Evolutionary conservation across 2,113 vertebrate genomes (phyloP), one percentile per base, ranked within the genome.

Genomic region (Peromyscus maniculatus): DNA sequence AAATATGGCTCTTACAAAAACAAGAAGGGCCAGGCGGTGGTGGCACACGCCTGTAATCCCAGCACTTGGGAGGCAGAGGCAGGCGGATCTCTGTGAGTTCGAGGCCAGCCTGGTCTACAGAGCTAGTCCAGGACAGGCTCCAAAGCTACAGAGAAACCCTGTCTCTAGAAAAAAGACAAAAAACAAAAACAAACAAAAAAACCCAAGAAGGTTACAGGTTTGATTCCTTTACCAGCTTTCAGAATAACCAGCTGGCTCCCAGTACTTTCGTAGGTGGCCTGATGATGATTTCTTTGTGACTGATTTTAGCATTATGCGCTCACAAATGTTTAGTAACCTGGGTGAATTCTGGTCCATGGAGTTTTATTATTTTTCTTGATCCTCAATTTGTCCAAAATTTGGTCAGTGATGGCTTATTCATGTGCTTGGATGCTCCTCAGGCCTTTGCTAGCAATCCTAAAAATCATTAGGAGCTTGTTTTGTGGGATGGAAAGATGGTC

Each of bases 251-350:
- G 11, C 75, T 94, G 77, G 86, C 83, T 22, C 59, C 71, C 86
- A 91, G 36, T 5, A 89, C 88, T 10, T 22, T 96, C 26, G 93
- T 22, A 62, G 28, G 24, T 74, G 78, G 67, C 49, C 36, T 67
- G 21, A 59, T 64, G 24, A 31, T 39, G 43, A 46, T 26, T 90
- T 74, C 8, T 84, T 16, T 75, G 62, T 91, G 21, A 64, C 16
- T 91, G 11, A 66, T 24, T 57, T 19, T 39, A 77, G 39, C 33
- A 87, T 96, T 91, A 91, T 94, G 57, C 91, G 71, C 11, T 72
- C 67, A 96, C 36, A 83, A 94, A 72, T 66, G 84, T 62, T 97
- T 94, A 96, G 91, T 5, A 96, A 91, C 66, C 39, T 71, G 69
- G 57, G 57, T 77, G 16, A 95, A 94, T 88, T 95, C 82, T 1